phyloP scores from a whole-genome alignment of 1,140 invertebrate genomes.

The Oscheius sp. region DNA sequence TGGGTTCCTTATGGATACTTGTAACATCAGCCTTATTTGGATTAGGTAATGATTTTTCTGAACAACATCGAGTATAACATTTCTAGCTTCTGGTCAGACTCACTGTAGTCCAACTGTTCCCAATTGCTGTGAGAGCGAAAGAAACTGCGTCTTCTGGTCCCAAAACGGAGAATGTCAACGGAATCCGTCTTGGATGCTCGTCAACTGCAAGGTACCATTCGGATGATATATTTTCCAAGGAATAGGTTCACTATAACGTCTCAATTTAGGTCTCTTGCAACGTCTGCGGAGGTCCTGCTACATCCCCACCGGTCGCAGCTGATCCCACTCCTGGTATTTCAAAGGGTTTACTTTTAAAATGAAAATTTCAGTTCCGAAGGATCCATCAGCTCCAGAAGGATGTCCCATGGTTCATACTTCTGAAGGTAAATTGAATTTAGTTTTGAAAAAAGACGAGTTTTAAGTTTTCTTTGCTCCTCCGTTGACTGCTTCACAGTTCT shows the following conservation, averaged over 20 bases:
- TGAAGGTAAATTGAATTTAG: no score
- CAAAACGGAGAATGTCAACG: neutral
- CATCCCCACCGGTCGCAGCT: neutral
- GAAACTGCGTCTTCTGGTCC: neutral
- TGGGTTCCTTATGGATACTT: neutral
- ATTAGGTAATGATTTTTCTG: neutral
- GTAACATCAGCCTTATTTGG: neutral
- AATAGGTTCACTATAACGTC: no score
- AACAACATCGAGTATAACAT: neutral
- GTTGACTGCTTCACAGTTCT: no score
- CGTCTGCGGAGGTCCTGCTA: neutral
- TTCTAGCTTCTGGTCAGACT: no score
- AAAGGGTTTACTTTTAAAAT: neutral
- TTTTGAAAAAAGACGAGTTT: neutral
- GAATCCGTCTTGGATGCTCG: neutral
- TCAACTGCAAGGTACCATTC: neutral
- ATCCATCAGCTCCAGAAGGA: neutral
- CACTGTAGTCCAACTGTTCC: no score
- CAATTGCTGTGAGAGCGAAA: neutral
- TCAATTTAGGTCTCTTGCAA: neutral
- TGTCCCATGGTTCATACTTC: neutral
- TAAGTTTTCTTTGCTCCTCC: no score
- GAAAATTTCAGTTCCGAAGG: neutral
- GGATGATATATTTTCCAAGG: neutral
- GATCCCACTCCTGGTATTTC: neutral